phyloP scores from a whole-genome alignment of 2,888 invertebrate species.

The Cerastis leucographa region DNA sequence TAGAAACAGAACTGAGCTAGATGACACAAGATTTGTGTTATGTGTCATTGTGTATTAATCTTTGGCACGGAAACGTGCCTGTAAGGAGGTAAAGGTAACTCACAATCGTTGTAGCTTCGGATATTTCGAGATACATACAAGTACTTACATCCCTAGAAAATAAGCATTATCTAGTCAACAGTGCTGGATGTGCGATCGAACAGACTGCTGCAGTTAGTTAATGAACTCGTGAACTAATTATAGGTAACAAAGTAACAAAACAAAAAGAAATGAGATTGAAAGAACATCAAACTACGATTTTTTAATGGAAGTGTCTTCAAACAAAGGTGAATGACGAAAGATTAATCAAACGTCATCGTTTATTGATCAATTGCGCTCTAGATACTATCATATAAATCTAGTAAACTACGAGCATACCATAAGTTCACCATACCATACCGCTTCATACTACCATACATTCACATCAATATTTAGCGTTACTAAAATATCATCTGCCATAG shows the following conservation, averaged over 20 bases:
- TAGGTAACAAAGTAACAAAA: neutral
- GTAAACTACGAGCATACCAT: neutral
- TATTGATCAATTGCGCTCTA: neutral
- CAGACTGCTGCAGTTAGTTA: neutral
- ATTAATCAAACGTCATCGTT: constrained; percentile 10
- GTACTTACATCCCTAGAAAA: neutral
- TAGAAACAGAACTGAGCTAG: neutral
- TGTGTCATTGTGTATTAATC: neutral
- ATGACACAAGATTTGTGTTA: neutral
- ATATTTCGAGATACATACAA: neutral
- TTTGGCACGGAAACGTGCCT: neutral
- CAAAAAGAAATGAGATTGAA: neutral
- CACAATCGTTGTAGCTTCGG: neutral
- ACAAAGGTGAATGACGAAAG: neutral
- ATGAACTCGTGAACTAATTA: neutral
- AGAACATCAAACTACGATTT: neutral
- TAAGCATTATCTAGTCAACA: neutral
- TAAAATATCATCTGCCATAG: neutral
- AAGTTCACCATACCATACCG: neutral
- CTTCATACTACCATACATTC: neutral
- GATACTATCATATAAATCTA: neutral
- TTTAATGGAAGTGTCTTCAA: constrained; percentile 5
- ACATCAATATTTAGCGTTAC: neutral
- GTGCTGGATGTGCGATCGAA: neutral
- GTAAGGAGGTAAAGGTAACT: neutral